Base-by-base conservation (phyloP, 2,797 vertebrate species). In the Sebastes minor region DNA sequence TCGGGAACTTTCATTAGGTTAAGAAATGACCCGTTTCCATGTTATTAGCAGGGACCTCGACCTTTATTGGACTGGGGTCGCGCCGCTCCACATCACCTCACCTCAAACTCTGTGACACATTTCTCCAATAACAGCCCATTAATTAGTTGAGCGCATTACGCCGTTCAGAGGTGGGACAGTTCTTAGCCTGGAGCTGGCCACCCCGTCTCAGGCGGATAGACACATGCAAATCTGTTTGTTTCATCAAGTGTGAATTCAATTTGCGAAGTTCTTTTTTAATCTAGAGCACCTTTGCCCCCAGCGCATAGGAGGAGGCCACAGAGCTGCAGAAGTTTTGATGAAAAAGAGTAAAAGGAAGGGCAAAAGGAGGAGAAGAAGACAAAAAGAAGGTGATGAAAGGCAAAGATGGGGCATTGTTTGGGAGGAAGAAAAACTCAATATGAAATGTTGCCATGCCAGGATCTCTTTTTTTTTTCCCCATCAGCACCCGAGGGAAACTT, bases 221-320 rank as follows among this genome's bases (percentile, higher is more conserved):
- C 90, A 84, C 95, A 91, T 91, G 91, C 92, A 93, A 94, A 95
- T 93, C 88, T 94, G 93, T 96, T 95, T 96, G 95, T 95, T 94
- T 95, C 93, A 95, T 96, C 93, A 94, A 95, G 93, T 95, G 94
- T 95, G 92, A 96, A 96, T 96, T 95, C 93, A 95, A 96, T 96
- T 95, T 96, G 91, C 91, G 8, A 89, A 82, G 87, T 91, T 93
- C 92, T 88, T 93, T 46, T 95, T 95, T 94, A 95, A 96, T 96
- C 94, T 92, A 88, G 91, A 94, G 89, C 93, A 95, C 95, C 94
- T 95, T 95, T 94, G 95, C 95, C 96, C 92, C 93, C 85, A 95
- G 95, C 94, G 33, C 86, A 92, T 64, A 89, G 85, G 91, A 91
- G 86, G 90, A 86, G 84, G 87, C 88, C 87, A 90, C 74, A 55